Evolutionary conservation across 2,888 invertebrate genomes (phyloP).

Genomic region (Coenonympha arcania): DNA sequence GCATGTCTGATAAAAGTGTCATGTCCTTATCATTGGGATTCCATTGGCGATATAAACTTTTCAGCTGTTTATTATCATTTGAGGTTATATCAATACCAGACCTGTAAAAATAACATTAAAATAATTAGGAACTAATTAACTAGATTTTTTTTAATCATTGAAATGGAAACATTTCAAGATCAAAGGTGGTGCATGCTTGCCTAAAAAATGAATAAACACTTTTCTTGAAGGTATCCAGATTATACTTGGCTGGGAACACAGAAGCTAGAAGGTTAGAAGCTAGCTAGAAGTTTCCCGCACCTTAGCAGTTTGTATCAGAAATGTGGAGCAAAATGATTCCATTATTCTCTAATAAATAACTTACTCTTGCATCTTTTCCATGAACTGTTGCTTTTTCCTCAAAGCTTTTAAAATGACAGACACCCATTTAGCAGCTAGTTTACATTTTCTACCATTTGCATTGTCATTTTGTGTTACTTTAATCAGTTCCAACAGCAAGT

Average conservation of each 20-base stretch:
- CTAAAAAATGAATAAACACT: too few species aligned
- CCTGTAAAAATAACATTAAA: constrained; percentile 34
- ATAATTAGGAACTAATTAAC: too few species aligned
- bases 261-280: too few species aligned
- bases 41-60: constrained; percentile 53
- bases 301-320: too few species aligned
- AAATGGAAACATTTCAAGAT: too few species aligned
- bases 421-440: constrained; percentile 71
- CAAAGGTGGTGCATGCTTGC: too few species aligned
- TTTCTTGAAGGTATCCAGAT: too few species aligned
- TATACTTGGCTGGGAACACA: too few species aligned
- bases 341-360: constrained; percentile 27
- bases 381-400: constrained; percentile 52
- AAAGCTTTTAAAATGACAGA: constrained; percentile 63
- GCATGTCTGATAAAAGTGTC: constrained; percentile 50
- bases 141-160: too few species aligned
- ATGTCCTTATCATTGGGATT: constrained; percentile 52
- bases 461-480: constrained; percentile 49
- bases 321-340: too few species aligned
- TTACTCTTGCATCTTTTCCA: constrained; percentile 45
- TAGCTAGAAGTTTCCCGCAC: too few species aligned
- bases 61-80: constrained; percentile 49
- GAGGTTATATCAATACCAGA: constrained; percentile 29
- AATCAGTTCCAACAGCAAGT: constrained; percentile 62
- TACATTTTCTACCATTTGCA: constrained; percentile 40